Evolutionary conservation across 2,888 invertebrate species (phyloP).

Genomic region (Endomychus coccineus): DNA sequence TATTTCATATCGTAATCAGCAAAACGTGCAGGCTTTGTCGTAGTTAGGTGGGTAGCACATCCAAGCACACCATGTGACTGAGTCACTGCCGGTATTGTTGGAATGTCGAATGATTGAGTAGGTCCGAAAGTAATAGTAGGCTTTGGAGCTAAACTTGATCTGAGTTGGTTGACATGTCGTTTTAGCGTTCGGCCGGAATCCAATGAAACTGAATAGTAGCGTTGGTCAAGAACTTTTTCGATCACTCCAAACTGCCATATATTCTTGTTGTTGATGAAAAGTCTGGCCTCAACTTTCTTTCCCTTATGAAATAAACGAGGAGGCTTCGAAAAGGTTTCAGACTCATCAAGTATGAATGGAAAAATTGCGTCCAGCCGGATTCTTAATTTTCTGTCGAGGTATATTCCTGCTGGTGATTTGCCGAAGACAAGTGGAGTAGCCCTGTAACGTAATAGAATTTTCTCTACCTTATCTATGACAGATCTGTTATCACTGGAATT

Average conservation of each 20-base stretch:
- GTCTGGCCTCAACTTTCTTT: background rate
- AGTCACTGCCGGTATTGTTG: too few relatives aligned
- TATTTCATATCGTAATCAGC: too few relatives aligned
- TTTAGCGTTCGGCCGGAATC: background rate
- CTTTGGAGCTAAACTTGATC: background rate
- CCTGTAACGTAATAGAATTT: background rate
- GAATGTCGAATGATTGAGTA: too few relatives aligned
- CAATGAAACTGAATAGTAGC: background rate
- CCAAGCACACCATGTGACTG: too few relatives aligned
- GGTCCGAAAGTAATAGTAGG: too few relatives aligned
- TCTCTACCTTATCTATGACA: too few relatives aligned
- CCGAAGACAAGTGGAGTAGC: constrained; percentile 1
- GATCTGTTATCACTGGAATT: background rate
- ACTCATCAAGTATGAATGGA: background rate
- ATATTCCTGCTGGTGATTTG: background rate
- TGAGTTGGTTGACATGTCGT: background rate
- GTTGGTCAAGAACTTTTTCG: background rate
- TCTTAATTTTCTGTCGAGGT: background rate
- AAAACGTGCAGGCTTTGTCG: too few relatives aligned
- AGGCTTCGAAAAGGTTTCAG: background rate
- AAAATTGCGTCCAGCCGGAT: background rate
- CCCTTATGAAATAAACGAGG: background rate
- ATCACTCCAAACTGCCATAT: background rate
- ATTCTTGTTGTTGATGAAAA: background rate
- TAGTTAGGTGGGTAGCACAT: too few relatives aligned